Evolutionary conservation across 2,113 vertebrate genomes (phyloP).

Genomic region (Mastomys natalensis): DNA sequence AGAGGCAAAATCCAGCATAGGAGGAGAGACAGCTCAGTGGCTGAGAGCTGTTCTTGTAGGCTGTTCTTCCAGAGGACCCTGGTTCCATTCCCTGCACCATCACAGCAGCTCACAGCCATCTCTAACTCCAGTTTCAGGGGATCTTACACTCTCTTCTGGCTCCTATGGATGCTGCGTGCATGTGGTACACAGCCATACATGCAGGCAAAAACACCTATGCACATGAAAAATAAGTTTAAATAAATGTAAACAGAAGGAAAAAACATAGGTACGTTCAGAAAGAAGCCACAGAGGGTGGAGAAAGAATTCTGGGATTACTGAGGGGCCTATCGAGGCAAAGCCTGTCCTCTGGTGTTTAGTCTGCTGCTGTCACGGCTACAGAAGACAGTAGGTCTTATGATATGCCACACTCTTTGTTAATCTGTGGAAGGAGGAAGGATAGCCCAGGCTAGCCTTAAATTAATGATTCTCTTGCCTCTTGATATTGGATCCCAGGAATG

Average conservation of each 20-base stretch:
- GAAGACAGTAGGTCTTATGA: background rate
- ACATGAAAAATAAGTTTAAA: background rate
- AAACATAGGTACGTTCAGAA: background rate
- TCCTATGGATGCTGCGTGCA: background rate
- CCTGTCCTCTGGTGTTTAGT: background rate
- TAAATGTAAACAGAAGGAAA: background rate
- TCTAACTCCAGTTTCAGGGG: background rate
- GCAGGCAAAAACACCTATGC: background rate
- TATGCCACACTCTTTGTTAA: background rate
- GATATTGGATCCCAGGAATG: background rate
- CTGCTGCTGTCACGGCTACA: background rate
- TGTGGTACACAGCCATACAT: background rate
- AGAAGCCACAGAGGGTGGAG: background rate
- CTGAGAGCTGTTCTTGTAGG: background rate
- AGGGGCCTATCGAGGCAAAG: background rate
- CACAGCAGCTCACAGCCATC: background rate
- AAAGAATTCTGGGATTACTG: background rate
- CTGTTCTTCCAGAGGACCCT: background rate
- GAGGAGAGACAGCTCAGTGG: background rate
- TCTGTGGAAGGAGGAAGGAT: background rate
- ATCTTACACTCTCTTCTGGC: background rate
- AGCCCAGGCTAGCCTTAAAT: background rate
- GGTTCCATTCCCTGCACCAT: background rate
- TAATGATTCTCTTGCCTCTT: background rate
- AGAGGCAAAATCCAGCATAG: background rate